Conservation (phyloP, 2,113 vertebrate genomes). For the Nibea coibor region DNA sequence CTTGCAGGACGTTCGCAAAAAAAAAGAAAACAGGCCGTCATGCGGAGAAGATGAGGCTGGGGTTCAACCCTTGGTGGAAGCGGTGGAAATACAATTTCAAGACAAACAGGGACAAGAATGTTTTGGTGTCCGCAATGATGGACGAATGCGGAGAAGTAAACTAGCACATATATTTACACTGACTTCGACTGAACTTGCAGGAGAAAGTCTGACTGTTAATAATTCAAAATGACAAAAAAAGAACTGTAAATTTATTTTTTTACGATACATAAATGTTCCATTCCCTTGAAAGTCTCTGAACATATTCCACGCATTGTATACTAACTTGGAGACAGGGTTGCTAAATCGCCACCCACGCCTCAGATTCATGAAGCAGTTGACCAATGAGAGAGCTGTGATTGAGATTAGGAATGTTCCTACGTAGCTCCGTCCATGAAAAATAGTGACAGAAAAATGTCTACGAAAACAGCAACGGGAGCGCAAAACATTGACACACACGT, state of each 20-base stretch:
- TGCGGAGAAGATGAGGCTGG: constrained; percentile 5
- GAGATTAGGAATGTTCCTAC: neutral
- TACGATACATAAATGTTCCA: too few relatives aligned
- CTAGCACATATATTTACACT: neutral
- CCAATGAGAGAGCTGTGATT: neutral
- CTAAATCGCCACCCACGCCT: too few relatives aligned
- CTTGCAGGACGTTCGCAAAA: constrained; percentile 9
- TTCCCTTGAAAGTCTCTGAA: neutral
- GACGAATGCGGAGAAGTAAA: neutral
- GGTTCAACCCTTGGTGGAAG: constrained; percentile 3
- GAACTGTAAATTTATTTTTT: neutral
- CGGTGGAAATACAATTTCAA: constrained; percentile 19
- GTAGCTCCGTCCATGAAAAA: neutral
- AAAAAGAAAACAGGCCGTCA: constrained; percentile 52
- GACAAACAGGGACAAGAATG: constrained; percentile 24
- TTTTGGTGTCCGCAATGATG: constrained; percentile 3
- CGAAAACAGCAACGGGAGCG: neutral
- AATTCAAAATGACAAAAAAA: neutral
- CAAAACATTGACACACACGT: too few relatives aligned
- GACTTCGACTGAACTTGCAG: neutral
- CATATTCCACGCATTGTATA: neutral
- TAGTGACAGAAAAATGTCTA: neutral
- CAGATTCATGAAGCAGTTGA: neutral
- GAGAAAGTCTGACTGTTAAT: neutral
- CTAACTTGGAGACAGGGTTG: too few relatives aligned